Conservation (phyloP, 2,888 invertebrate genomes). For the Platycheirus rosarum region DNA sequence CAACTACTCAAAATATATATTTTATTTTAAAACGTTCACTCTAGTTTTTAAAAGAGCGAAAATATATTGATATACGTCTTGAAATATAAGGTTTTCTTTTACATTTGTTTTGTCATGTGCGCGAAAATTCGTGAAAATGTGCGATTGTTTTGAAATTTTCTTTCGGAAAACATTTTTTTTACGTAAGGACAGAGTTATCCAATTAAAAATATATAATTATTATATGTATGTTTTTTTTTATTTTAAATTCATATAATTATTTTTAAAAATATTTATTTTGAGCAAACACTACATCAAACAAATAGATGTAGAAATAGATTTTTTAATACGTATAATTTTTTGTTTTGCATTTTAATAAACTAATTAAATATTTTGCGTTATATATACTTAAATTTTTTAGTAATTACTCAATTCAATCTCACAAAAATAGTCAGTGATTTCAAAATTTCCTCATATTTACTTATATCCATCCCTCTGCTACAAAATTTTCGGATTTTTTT, state of each 20-base stretch:
- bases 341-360: constrained; percentile 57
- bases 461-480: too few relatives aligned
- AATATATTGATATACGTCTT: constrained; percentile 67
- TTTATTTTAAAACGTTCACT: constrained; percentile 47
- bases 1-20: constrained; percentile 71
- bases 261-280: constrained; percentile 66
- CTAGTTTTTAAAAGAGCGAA: constrained; percentile 62
- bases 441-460: constrained; percentile 14
- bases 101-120: constrained; percentile 67
- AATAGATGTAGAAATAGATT: constrained; percentile 74
- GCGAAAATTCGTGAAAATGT: constrained; percentile 72
- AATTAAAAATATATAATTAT: constrained; percentile 70
- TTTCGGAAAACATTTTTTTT: constrained; percentile 60
- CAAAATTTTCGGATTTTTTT: too few relatives aligned
- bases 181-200: constrained; percentile 68
- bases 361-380: constrained; percentile 66
- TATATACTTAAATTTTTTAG: constrained; percentile 61
- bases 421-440: constrained; percentile 59
- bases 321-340: constrained; percentile 40
- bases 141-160: constrained; percentile 52
- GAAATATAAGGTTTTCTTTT: constrained; percentile 33
- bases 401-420: constrained; percentile 61
- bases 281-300: constrained; percentile 74
- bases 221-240: constrained; percentile 55
- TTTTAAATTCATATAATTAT: constrained; percentile 46